These are phyloP conservation scores for Ophioninae sp. DNA, from an alignment of 2,888 invertebrate species.

Conservation along the genomic window DNA sequence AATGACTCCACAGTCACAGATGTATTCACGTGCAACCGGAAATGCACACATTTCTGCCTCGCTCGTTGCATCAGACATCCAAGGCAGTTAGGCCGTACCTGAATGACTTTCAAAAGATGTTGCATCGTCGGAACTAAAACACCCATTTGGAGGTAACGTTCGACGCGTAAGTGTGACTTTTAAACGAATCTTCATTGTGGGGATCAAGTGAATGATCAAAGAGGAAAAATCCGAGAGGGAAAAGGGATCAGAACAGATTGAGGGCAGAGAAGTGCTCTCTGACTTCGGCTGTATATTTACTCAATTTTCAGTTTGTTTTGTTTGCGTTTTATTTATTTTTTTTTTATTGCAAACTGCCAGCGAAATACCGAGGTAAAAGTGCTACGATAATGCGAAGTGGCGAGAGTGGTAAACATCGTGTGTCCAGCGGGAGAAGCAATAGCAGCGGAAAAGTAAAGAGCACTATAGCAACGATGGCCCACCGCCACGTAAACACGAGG, in stretches of 20 bases:
- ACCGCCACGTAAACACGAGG: constrained; percentile 61
- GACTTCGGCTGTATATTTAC: constrained; percentile 3
- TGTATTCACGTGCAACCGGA: too few relatives aligned
- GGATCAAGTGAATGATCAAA: neutral
- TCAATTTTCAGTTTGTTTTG: neutral
- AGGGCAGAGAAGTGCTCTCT: constrained; percentile 9
- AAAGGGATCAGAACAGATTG: constrained; percentile 5
- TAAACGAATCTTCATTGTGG: too few relatives aligned
- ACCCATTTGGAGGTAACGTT: too few relatives aligned
- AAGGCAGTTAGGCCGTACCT: too few relatives aligned
- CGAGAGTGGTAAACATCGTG: constrained; percentile 55
- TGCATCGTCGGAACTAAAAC: too few relatives aligned
- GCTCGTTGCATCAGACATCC: too few relatives aligned
- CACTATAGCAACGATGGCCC: constrained; percentile 37
- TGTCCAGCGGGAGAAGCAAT: constrained; percentile 33
- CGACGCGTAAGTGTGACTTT: too few relatives aligned
- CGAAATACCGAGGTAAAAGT: constrained; percentile 55
- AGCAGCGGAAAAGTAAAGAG: constrained; percentile 26
- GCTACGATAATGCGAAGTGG: constrained; percentile 55
- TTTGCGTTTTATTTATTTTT: constrained; percentile 19
- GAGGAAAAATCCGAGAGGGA: neutral
- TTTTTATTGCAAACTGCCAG: constrained; percentile 45
- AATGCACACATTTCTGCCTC: too few relatives aligned
- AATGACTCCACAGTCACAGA: too few relatives aligned
- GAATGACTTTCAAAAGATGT: too few relatives aligned